Evolutionary conservation across 2,888 invertebrate genomes (phyloP).

Genomic region (Seladonia tumulorum): DNA sequence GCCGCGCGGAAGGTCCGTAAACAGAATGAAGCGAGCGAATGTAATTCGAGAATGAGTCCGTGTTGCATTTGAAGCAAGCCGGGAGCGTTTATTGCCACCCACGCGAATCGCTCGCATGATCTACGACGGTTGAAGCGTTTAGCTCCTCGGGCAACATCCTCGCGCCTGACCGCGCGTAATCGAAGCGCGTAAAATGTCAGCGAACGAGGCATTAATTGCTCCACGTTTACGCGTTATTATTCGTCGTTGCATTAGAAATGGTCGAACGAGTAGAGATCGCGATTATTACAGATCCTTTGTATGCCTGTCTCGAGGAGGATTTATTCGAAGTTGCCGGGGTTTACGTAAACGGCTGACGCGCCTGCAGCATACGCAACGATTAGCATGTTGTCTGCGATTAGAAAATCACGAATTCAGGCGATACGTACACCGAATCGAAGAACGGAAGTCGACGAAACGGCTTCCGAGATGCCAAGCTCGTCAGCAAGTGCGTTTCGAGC

Average conservation of each 20-base stretch:
- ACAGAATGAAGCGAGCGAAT: not conserved
- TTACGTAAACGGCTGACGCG: not conserved
- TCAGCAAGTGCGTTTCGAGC: not conserved
- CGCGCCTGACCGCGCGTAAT: not conserved
- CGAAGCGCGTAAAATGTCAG: not conserved
- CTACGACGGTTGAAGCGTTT: not conserved
- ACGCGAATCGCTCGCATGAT: not conserved
- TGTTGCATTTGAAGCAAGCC: not conserved
- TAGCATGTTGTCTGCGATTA: not conserved
- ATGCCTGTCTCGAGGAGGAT: not conserved
- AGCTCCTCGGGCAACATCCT: not conserved
- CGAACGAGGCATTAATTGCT: not conserved
- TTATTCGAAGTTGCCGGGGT: not conserved
- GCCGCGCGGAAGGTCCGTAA: not conserved
- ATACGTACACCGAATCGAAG: not conserved
- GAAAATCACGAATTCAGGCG: not conserved
- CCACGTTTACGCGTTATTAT: not conserved
- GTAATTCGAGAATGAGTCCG: not conserved
- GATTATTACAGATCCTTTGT: not conserved
- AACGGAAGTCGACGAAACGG: not conserved
- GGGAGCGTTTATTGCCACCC: not conserved
- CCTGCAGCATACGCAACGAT: slow-evolving; percentile 3
- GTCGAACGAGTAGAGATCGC: not conserved
- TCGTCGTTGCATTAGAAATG: not conserved
- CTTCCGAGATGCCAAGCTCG: not conserved